These are phyloP conservation scores for Gortyna flavago DNA, from an alignment of 2,888 invertebrate genomes.

Conservation along the genomic window DNA sequence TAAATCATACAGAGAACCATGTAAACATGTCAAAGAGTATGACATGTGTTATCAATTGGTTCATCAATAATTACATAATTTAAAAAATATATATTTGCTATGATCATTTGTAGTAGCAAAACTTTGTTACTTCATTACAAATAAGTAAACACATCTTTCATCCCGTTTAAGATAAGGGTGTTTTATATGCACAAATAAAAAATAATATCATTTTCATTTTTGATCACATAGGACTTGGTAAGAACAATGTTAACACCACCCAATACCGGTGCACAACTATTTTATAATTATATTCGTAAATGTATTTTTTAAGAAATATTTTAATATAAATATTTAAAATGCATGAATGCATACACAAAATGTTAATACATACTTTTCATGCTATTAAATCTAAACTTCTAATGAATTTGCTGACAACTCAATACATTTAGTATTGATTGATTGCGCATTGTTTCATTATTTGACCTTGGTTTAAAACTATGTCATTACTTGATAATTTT, in stretches of 20 bases:
- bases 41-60: not conserved
- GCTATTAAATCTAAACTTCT: not conserved
- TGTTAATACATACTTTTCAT: not conserved
- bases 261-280: not conserved
- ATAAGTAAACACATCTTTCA: not conserved
- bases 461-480: not conserved
- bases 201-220: not conserved
- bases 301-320: not conserved
- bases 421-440: slow-evolving; percentile 1
- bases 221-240: no score
- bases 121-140: not conserved
- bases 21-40: not conserved
- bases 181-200: not conserved
- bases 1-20: not conserved
- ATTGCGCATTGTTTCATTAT: not conserved
- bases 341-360: not conserved
- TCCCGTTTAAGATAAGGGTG: no score
- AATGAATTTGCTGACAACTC: slow-evolving; percentile 10
- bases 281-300: not conserved
- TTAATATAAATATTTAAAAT: not conserved
- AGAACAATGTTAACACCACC: not conserved
- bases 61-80: not conserved
- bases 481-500: not conserved
- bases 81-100: not conserved
- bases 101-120: not conserved